Conservation (phyloP, 2,888 invertebrate genomes). For the Phasia obesa region DNA sequence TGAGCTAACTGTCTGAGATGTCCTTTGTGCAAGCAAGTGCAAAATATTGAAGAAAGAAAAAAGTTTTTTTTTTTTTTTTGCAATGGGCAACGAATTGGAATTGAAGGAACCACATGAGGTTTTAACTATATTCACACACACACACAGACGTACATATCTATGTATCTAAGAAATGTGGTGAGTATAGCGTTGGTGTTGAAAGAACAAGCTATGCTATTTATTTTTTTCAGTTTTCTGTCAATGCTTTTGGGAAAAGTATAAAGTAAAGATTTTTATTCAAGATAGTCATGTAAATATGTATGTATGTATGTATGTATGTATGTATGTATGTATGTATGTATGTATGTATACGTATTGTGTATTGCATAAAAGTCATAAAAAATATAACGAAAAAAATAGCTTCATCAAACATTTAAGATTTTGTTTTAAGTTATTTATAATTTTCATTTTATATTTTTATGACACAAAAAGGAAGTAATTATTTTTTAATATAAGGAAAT, state of each 20-base stretch:
- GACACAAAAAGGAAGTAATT: not conserved
- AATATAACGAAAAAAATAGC: constrained; percentile 1
- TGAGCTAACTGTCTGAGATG: constrained; percentile 71
- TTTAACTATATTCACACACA: constrained; percentile 31
- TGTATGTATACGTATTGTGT: not conserved
- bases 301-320: not conserved
- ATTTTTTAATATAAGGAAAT: not conserved
- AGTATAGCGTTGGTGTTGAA: constrained; percentile 11
- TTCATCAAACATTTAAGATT: constrained; percentile 11
- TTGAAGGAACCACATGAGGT: constrained; percentile 70
- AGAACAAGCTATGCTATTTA: constrained; percentile 51
- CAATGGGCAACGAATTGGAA: constrained; percentile 72
- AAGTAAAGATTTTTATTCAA: constrained; percentile 53
- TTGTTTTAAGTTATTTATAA: not conserved
- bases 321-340: not conserved
- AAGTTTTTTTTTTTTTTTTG: constrained; percentile 45
- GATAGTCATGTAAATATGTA: not conserved
- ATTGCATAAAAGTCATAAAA: constrained; percentile 8
- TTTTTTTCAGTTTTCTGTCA: constrained; percentile 52
- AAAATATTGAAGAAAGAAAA: constrained; percentile 62
- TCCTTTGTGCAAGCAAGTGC: constrained; percentile 72
- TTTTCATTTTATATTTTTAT: not conserved
- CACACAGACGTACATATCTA: not conserved
- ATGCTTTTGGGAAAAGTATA: constrained; percentile 62
- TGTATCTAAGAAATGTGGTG: not conserved